phyloP scores from a whole-genome alignment of 53 echinoderm and acorn worm species.

The Echinometra lucunter region DNA sequence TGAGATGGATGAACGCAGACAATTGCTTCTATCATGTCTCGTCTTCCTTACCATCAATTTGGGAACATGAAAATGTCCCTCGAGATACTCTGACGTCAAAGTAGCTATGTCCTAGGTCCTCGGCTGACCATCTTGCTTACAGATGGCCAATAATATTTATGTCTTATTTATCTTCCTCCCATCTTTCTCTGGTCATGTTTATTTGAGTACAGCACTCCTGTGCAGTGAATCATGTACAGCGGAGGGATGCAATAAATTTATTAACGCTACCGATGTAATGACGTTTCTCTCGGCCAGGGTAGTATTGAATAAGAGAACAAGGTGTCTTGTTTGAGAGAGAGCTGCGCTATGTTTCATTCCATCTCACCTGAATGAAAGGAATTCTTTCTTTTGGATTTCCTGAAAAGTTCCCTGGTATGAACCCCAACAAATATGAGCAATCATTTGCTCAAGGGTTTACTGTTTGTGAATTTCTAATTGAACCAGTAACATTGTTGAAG shows the following conservation, averaged over 20 bases:
- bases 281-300: not conserved
- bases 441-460: no score
- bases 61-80: slow-evolving; percentile 30
- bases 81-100: slow-evolving; percentile 29
- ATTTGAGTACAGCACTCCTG: not conserved
- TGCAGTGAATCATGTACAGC: not conserved
- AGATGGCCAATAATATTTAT: slow-evolving; percentile 48
- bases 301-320: not conserved
- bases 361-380: not conserved
- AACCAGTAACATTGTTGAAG: no score
- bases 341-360: not conserved
- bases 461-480: no score
- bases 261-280: not conserved
- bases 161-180: slow-evolving; percentile 26
- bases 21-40: slow-evolving; percentile 36
- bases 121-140: slow-evolving; percentile 38
- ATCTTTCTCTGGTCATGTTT: not conserved
- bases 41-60: slow-evolving; percentile 35
- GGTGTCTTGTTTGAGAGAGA: not conserved
- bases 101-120: not conserved
- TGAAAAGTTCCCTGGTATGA: no score
- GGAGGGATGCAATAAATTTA: slow-evolving; percentile 8
- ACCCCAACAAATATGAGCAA: no score
- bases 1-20: slow-evolving; percentile 21
- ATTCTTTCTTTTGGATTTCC: no score